phyloP scores from a whole-genome alignment of 2,797 vertebrate species.

The Phataginus tetradactyla region DNA sequence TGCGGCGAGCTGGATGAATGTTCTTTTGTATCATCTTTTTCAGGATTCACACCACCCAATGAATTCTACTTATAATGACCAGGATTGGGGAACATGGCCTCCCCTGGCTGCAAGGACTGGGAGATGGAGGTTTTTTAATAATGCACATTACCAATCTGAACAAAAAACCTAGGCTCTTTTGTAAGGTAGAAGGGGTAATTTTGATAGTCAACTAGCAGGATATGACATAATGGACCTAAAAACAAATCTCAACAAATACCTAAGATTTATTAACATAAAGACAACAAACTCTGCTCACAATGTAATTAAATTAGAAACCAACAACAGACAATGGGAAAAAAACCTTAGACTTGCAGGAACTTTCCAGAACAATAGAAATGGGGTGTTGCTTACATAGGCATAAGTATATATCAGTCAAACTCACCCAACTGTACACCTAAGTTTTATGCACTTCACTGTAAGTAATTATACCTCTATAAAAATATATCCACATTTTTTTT shows the following conservation, averaged over 20 bases:
- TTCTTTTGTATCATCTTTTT: background rate
- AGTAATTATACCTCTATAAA: constrained; percentile 16
- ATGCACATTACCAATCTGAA: background rate
- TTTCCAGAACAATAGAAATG: background rate
- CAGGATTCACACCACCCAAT: background rate
- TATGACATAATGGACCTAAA: background rate
- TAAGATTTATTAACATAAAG: background rate
- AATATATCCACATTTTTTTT: background rate
- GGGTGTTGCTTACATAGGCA: background rate
- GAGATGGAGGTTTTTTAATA: background rate
- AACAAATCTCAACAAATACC: constrained; percentile 10
- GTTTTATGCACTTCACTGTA: background rate
- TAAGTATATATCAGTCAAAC: background rate
- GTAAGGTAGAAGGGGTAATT: background rate
- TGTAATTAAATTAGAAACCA: constrained; percentile 38
- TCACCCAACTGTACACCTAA: background rate
- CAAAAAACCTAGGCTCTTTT: background rate
- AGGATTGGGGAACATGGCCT: background rate
- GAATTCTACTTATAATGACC: background rate
- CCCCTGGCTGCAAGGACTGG: background rate
- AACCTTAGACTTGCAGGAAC: background rate
- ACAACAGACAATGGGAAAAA: background rate
- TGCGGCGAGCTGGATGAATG: background rate
- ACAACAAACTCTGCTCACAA: background rate
- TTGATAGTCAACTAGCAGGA: background rate